These are phyloP conservation scores for Rhizomys pruinosus DNA, from an alignment of 2,113 vertebrate genomes.

Conservation along the genomic window DNA sequence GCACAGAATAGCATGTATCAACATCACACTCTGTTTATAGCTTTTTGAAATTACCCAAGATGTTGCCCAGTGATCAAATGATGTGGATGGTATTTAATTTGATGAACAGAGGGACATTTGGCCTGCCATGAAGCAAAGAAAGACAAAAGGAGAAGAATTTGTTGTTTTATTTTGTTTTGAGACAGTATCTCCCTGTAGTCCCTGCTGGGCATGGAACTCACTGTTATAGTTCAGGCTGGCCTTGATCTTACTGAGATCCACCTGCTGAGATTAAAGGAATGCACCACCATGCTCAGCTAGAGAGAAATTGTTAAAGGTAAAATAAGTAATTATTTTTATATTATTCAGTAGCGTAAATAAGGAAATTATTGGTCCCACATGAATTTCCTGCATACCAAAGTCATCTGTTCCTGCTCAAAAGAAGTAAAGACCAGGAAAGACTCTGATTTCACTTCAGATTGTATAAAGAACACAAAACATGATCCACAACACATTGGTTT, in stretches of 20 bases:
- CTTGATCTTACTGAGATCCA: too few species aligned
- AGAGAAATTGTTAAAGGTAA: constrained; percentile 2
- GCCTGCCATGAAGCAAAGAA: neutral
- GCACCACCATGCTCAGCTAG: too few species aligned
- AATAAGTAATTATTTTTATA: constrained; percentile 1
- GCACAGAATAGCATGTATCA: neutral
- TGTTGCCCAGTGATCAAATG: neutral
- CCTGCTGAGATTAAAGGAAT: too few species aligned
- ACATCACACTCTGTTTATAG: neutral
- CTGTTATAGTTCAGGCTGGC: too few species aligned
- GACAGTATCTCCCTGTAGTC: too few species aligned
- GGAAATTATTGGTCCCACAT: neutral
- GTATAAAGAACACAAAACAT: too few species aligned
- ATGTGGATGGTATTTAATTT: neutral
- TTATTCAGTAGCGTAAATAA: neutral
- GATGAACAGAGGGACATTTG: too few species aligned
- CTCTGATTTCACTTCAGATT: too few species aligned
- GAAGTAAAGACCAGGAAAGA: neutral
- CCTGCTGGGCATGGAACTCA: too few species aligned
- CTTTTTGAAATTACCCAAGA: neutral
- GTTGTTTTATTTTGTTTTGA: too few species aligned
- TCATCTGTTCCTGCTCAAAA: neutral
- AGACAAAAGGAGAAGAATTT: neutral
- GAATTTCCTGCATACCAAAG: neutral
- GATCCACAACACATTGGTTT: neutral